Base-by-base conservation (phyloP, 1,140 invertebrate species). In the Magallana ariakensis region DNA sequence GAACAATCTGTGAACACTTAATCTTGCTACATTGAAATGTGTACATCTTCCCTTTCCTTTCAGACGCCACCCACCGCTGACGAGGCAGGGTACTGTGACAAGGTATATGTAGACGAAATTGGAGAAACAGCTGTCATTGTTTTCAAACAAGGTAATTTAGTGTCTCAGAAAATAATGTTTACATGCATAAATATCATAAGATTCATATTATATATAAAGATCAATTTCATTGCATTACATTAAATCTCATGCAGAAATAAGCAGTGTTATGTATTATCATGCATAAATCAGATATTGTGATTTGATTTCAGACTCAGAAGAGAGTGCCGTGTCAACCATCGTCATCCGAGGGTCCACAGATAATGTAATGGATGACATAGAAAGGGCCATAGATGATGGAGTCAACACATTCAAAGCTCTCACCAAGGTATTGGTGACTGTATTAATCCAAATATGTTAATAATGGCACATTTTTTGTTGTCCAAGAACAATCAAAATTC, bases 301-400 rank as follows among this genome's bases (percentile, higher is more conserved):
- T 33, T 33, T 33, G 0, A 33, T 33, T 33, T 33, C 92, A 95
- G 95, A 95, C 62, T 93, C 93, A 80, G 94, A 95, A 70, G 97
- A 98, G 89, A 98, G 97, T 54, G 96, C 97, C 33, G 97, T 99
- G 87, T 96, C 98, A 0, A 99, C 99, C 0, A 96, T 99, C 92
- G 97, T 99, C 16, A 96, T 99, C 86, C 96, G 99, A 89, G 99
- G 99, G 0, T 97, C 99, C 0, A 99, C 99, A 19, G 98, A 99
- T 87, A 99, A 99, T 94, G 98, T 98, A 89, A 98, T 99, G 98
- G 99, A 99, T 95, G 99, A 99, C 91, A 97, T 99, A 93, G 99
- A 99, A 95, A 96, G 99, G 90, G 98, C 99, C 57, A 96, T 99
- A 91, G 98, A 99, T 95, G 99, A 99, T 96, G 99, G 98, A 90